Base-by-base conservation (phyloP, 2,888 invertebrate species). In the Drosophila mimica region DNA sequence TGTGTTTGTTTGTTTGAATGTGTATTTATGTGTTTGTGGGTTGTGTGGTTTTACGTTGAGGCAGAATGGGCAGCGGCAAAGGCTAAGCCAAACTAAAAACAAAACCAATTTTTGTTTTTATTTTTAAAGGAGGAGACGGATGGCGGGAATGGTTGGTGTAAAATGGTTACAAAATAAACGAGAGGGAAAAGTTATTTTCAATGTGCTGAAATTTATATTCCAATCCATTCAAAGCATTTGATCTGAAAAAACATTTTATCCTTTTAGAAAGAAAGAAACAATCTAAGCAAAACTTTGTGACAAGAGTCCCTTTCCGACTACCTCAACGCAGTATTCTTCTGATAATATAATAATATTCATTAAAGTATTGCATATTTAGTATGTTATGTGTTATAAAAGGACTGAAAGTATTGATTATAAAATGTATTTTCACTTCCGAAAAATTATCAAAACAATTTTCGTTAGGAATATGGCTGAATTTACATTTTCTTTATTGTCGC, bases 21-120 rank as follows among this genome's bases (percentile, higher is more conserved):
- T 54, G 17, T 38, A 25, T 36, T 0, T 36, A n/a, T 40, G 28
- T 40, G 30, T n/a, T 30, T 59, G 48, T 38, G 46, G 9, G 46
- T 38, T 56, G 43, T 43, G 43, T 31, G 20, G 43, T 31, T 62
- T 74, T 64, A 52, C 40, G 53, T 46, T 60, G 40, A 31, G 59
- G 68, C 73, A 36, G 48, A 20, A 30, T 40, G 34, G 65, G 36
- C 54, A 38, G 25, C 43, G 43, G 64, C 64, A 70, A 59, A 65
- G 56, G 54, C 56, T 66, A 57, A 71, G 56, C 63, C 62, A 66
- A 61, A 62, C 38, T 48, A 64, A 76, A 64, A 58, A 31, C 58
- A 66, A 81, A 64, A 54, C 53, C 54, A 56, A 67, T 57, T 77
- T 67, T 51, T 61, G 49, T 49, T 28, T 25, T 9, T 11, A 5